Evolutionary conservation across 2,888 invertebrate genomes (phyloP).

Genomic region (Tanypteryx hageni): DNA sequence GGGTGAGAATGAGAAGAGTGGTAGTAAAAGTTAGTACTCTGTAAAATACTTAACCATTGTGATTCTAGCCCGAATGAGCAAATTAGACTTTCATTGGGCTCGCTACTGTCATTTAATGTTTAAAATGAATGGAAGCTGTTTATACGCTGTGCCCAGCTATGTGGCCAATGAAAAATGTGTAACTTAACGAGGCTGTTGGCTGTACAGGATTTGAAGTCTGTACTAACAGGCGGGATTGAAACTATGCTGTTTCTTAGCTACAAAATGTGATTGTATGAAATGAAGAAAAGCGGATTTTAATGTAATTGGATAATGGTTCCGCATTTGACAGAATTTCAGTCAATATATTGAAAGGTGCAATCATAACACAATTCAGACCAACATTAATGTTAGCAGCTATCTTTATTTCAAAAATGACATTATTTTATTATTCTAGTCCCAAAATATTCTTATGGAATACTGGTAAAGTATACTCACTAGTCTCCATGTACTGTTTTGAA

Average conservation of each 20-base stretch:
- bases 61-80: slow-evolving; percentile 19
- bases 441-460: slow-evolving; percentile 5
- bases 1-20: slow-evolving; percentile 23
- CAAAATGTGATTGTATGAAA: neutral
- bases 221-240: neutral
- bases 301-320: neutral
- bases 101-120: neutral
- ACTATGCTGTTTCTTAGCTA: neutral
- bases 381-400: neutral
- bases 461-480: neutral
- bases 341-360: slow-evolving; percentile 39
- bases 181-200: neutral
- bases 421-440: slow-evolving; percentile 61
- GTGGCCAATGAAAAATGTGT: neutral
- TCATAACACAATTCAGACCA: neutral
- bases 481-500: neutral
- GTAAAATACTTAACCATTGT: slow-evolving; percentile 15
- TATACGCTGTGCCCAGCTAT: neutral
- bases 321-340: slow-evolving; percentile 38
- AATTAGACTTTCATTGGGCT: slow-evolving; percentile 40
- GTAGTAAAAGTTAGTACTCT: slow-evolving; percentile 53
- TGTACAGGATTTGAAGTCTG: neutral
- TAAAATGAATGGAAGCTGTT: neutral
- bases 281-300: neutral
- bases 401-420: neutral